Evolutionary conservation across 1,140 invertebrate genomes (phyloP), one percentile per base, ranked within the genome.

Genomic region (Macrobrachium nipponense): DNA sequence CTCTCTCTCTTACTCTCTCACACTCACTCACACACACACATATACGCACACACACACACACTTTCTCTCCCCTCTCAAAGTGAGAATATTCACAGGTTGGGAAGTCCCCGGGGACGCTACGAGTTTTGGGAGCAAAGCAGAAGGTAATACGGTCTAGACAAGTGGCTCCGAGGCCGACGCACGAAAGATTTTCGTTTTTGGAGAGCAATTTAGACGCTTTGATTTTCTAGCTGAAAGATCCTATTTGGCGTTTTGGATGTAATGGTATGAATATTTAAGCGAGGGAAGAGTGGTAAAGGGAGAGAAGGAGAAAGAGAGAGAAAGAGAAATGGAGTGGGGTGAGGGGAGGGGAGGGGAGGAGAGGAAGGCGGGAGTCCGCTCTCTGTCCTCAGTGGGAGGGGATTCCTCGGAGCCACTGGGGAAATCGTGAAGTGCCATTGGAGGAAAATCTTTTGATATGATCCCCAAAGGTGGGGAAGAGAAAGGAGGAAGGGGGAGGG

Each of bases 51-150:
- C 14, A 23, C 68, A 36, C 68, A 23, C 68, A 15, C 20, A 23
- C 68, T 43, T 14, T 27, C 72, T 23, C 77, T 18, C 75, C 60
- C 83, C 83, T 68, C 77, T 86, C 83, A 86, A 86, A 86, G 83
- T 86, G 83, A 86, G 83, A 86, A 86, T 86, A 86, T 86, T 86
- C 83, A 86, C 83, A 86, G 83, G 83, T 86, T 51, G 73, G 77
- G 18, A 51, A 62, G 64, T 76, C 83, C 60, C 4, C 43, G 8
- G 77, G 72, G 83, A 43, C 77, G 58, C 15, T 36, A 66, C 77
- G 83, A 86, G 83, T 86, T 86, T 86, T 86, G 83, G 83, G 80
- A 72, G 83, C 83, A 80, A 86, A 79, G 83, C 83, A 86, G 77
- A 79, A 79, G 83, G 83, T 80, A 70, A 70, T 70, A 70, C 68